A percentile compares a stretch with the other conserved stretches of the same genome.
Conservation (phyloP, 2,888 invertebrate genomes). For the Therioaphis trifolii region DNA sequence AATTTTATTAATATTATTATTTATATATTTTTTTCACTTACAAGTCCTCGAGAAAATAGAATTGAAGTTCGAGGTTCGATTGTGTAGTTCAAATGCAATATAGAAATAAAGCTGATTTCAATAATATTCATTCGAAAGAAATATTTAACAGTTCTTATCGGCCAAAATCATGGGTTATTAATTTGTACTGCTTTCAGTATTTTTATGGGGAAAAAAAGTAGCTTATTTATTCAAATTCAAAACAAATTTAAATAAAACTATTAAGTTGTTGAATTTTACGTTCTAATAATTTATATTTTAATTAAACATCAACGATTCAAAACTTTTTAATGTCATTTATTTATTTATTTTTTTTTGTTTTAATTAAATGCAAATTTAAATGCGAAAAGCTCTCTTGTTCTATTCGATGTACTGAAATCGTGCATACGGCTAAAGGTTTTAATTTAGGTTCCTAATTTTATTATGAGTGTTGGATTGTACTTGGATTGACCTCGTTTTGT, state of each 20-base stretch:
- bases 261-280: conserved; percentile 7
- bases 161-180: background rate
- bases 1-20: too few species aligned
- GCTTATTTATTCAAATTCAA: background rate
- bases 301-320: conserved; percentile 25
- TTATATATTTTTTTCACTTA: background rate
- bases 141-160: background rate
- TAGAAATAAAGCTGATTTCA: too few species aligned
- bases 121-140: too few species aligned
- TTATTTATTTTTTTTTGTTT: conserved; percentile 16
- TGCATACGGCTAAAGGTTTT: too few species aligned
- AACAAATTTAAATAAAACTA: conserved; percentile 35
- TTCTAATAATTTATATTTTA: conserved; percentile 33
- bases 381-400: background rate
- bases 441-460: too few species aligned
- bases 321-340: conserved; percentile 23
- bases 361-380: conserved; percentile 39
- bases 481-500: too few species aligned
- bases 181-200: conserved; percentile 16
- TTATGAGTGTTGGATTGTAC: too few species aligned
- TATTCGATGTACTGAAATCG: too few species aligned
- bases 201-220: background rate
- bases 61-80: too few species aligned
- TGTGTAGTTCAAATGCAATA: too few species aligned
- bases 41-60: too few species aligned